phyloP scores from a whole-genome alignment of 2,888 invertebrate genomes.

The Cantharis nigra region DNA sequence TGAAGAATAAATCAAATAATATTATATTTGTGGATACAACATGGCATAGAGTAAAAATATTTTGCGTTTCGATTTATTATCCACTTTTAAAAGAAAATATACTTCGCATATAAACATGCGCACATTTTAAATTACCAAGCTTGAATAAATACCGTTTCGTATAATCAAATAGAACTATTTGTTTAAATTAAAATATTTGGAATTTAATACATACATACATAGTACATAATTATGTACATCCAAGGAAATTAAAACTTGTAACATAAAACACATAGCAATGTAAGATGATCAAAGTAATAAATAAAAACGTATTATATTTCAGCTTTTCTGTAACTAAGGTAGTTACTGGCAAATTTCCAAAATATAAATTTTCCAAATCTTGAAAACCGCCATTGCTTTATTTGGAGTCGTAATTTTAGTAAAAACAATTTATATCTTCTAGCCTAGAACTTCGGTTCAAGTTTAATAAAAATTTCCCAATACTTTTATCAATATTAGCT shows the following conservation, averaged over 20 bases:
- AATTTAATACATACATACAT: not conserved
- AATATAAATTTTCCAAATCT: not conserved
- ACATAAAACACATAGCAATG: not conserved
- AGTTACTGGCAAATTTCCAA: not conserved
- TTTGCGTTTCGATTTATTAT: conserved; percentile 14
- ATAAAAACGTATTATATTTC: not conserved
- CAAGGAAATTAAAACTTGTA: not conserved
- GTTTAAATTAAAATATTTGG: not conserved
- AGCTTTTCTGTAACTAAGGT: not conserved
- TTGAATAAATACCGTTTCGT: not conserved
- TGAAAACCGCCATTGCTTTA: not conserved
- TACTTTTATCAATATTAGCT: not conserved
- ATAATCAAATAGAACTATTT: not conserved
- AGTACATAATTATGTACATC: too few species aligned
- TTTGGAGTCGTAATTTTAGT: not conserved
- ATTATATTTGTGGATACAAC: conserved; percentile 7
- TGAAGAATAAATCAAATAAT: conserved; percentile 18
- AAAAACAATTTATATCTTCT: not conserved
- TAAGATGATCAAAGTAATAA: not conserved
- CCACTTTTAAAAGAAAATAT: not conserved
- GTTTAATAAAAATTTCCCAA: not conserved
- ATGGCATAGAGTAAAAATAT: conserved; percentile 6
- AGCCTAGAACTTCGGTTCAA: not conserved
- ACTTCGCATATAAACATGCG: not conserved
- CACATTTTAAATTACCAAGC: not conserved